These are phyloP conservation scores for Vireo altiloquus DNA, from an alignment of 2,113 vertebrate genomes.

Conservation along the genomic window DNA sequence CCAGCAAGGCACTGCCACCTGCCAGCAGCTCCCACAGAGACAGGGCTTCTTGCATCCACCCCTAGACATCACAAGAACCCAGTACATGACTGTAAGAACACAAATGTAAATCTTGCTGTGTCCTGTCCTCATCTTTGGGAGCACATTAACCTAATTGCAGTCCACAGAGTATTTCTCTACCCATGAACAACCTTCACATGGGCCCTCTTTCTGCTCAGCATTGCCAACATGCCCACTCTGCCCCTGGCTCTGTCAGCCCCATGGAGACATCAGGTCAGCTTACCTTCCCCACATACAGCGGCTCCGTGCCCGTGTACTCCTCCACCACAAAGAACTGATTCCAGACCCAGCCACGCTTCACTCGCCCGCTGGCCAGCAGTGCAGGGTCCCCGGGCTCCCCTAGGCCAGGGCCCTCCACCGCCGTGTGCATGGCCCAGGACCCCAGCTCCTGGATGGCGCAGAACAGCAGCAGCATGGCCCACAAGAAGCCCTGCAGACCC, in stretches of 20 bases:
- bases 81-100: fast-evolving
- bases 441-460: constrained; percentile 37
- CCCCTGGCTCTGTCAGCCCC: not conserved
- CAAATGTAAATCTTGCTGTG: not conserved
- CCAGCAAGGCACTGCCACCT: not conserved
- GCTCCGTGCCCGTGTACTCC: constrained; percentile 97
- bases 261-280: not conserved
- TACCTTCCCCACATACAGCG: constrained; percentile 98
- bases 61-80: not conserved
- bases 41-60: not conserved
- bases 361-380: constrained; percentile 76
- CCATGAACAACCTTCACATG: fast-evolving
- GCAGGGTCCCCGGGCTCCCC: constrained; percentile 56
- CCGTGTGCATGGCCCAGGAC: not conserved
- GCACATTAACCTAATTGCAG: not conserved
- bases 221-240: not conserved
- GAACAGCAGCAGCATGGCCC: constrained; percentile 64
- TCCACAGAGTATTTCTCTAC: not conserved
- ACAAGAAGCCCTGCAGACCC: constrained; percentile 31
- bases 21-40: not conserved
- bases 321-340: constrained; percentile 99
- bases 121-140: not conserved
- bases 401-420: not conserved
- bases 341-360: constrained; percentile 99
- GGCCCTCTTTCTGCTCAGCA: not conserved